Conservation (phyloP, 92 coral and sea anemone genomes). For the Zoanthus solanderi region DNA sequence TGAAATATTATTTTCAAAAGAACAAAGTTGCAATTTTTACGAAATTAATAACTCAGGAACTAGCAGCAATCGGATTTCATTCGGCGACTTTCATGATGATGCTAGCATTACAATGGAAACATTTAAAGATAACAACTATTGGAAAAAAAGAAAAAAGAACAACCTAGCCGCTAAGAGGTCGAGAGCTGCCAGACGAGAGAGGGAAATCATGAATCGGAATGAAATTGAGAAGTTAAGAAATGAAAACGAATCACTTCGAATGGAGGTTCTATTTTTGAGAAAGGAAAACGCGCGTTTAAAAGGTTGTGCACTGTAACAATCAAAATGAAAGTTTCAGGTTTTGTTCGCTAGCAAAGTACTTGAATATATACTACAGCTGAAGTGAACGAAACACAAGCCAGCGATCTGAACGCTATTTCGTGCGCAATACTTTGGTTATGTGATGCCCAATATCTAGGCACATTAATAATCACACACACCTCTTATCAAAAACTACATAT, state of each 20-base stretch:
- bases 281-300: slow-evolving; percentile 38
- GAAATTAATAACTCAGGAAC: not conserved
- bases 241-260: slow-evolving; percentile 22
- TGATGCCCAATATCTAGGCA: no score
- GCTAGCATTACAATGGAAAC: not conserved
- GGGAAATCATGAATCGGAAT: slow-evolving; percentile 10
- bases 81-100: not conserved
- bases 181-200: slow-evolving; percentile 34
- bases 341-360: no score
- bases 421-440: no score
- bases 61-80: not conserved
- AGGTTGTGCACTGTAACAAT: not conserved
- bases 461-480: no score
- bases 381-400: no score
- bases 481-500: no score
- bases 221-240: not conserved
- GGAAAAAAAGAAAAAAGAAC: slow-evolving; percentile 27
- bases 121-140: slow-evolving; percentile 20
- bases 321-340: no score
- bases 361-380: no score
- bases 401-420: no score
- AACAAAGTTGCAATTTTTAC: not conserved
- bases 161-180: slow-evolving; percentile 26
- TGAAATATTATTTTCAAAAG: not conserved
- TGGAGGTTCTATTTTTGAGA: slow-evolving; percentile 14